Base-by-base conservation (phyloP, 2,113 vertebrate species). In the Scortum barcoo region DNA sequence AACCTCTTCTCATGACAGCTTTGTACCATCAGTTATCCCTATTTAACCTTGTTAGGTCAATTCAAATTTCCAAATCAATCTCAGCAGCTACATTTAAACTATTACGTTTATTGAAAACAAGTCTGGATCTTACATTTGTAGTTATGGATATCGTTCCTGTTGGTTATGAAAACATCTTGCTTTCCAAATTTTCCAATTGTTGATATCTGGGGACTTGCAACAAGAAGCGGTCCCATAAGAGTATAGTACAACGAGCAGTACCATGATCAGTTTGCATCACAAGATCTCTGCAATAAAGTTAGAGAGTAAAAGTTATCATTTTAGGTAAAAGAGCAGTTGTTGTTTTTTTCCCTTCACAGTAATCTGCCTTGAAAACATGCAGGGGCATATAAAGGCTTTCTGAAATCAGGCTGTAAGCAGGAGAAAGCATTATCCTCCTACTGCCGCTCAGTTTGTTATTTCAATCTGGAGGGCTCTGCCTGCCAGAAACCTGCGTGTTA, bases 401-500 rank as follows among this genome's bases (percentile, higher is more conserved):
- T 84, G 28, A 53, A 76, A 36, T 19, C 38, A 65, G 44, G 24
- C 61, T 62, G n/a, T 51, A 16, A 83, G 71, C 81, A 65, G 81
- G 63, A 85, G 68, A 84, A 87, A 53, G 51, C 66, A 84, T 86
- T 72, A 78, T 86, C 72, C 57, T 84, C 44, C 62, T 69, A 11
- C 83, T 62, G 28, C 9, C 7, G 5, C 56, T 72, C 76, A 58
- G 63, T 72, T 87, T 88, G 78, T 86, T 89, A 84, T 89, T 89
- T 91, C 60, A 85, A 40, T 76, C 67, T 80, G 51, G 62, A 72
- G 22, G 14, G 48, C 79, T 81, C 63, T 62, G 75, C 22, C 79
- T 83, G 76, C 68, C 75, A 79, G 71, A 83, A 80, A 62, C 50
- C 46, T 77, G 62, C 14, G 22, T 86, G 80, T 84, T 91, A 66